Percentiles rank a stretch among this genome's conserved stretches.
These are phyloP conservation scores for Oxyura jamaicensis DNA, from an alignment of 2,113 vertebrate genomes.

Conservation along the genomic window DNA sequence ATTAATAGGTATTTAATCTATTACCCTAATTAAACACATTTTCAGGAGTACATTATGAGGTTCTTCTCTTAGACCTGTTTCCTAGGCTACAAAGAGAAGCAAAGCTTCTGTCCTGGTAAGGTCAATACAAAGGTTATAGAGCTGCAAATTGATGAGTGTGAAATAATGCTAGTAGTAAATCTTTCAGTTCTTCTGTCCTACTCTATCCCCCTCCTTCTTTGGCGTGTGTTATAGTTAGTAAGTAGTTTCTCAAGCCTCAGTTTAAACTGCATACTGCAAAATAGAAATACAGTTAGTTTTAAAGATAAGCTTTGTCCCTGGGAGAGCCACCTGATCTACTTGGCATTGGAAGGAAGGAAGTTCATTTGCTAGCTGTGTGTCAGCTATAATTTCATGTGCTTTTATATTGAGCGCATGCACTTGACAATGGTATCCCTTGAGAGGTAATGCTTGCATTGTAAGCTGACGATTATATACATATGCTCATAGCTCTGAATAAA, in stretches of 20 bases:
- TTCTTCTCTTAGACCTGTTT: not conserved
- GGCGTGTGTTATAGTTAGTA: not conserved
- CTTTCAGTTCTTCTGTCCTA: not conserved
- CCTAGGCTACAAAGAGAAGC: not conserved
- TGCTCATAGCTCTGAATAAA: not conserved
- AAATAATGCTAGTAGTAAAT: not conserved
- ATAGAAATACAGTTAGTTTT: not conserved
- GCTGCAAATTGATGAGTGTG: not conserved
- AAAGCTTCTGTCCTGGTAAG: not conserved
- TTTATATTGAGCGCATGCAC: not conserved
- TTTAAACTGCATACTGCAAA: not conserved
- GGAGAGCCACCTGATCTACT: not conserved
- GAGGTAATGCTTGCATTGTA: not conserved
- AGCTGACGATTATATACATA: not conserved
- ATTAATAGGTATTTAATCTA: conserved; percentile 56
- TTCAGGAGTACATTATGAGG: not conserved
- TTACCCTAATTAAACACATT: not conserved
- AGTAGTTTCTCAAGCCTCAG: not conserved
- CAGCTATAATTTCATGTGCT: not conserved
- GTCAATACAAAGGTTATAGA: not conserved
- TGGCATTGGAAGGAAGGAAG: not conserved
- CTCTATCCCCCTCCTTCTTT: not conserved
- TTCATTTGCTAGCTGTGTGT: not conserved
- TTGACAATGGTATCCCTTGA: not conserved
- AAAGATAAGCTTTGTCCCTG: not conserved